Percentiles rank a stretch among this genome's conserved stretches.
phyloP scores from a whole-genome alignment of 2,113 vertebrate species.

The Malurus elegans region DNA sequence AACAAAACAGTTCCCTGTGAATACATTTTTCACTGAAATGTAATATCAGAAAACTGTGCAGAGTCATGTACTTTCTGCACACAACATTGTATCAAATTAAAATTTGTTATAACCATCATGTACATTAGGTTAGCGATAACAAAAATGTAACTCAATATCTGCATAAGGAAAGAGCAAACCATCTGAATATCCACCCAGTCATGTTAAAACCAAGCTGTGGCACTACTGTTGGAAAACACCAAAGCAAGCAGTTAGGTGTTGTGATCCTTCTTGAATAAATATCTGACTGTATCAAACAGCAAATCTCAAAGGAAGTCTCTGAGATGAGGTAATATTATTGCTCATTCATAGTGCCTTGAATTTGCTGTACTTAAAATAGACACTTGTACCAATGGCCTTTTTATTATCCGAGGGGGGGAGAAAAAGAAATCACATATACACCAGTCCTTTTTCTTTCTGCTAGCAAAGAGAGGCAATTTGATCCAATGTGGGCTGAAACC shows the following conservation, averaged over 20 bases:
- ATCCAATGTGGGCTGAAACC: constrained; percentile 89
- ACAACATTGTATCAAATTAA: constrained; percentile 75
- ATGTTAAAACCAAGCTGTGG: constrained; percentile 45
- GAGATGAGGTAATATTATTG: constrained; percentile 67
- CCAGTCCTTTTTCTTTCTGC: constrained; percentile 85
- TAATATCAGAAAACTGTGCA: constrained; percentile 53
- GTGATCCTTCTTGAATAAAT: constrained; percentile 51
- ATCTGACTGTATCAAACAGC: constrained; percentile 50
- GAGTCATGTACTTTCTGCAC: constrained; percentile 69
- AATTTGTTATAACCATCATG: constrained; percentile 78
- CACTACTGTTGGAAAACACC: constrained; percentile 56
- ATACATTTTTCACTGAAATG: constrained; percentile 61
- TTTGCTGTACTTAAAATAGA: constrained; percentile 79
- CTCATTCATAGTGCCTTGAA: constrained; percentile 69
- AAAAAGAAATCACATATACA: constrained; percentile 70
- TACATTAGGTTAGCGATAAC: constrained; percentile 78
- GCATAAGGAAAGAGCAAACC: constrained; percentile 65
- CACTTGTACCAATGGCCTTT: constrained; percentile 74
- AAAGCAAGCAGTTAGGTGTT: constrained; percentile 28
- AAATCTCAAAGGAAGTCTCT: constrained; percentile 65
- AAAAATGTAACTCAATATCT: constrained; percentile 77
- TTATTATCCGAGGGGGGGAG: constrained; percentile 72
- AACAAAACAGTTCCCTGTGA: constrained; percentile 50
- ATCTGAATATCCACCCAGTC: constrained; percentile 53
- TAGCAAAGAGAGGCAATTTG: constrained; percentile 85